Evolutionary conservation across 2,797 vertebrate genomes (phyloP), one percentile per base, ranked within the genome.

Genomic region (Tamandua tetradactyla): DNA sequence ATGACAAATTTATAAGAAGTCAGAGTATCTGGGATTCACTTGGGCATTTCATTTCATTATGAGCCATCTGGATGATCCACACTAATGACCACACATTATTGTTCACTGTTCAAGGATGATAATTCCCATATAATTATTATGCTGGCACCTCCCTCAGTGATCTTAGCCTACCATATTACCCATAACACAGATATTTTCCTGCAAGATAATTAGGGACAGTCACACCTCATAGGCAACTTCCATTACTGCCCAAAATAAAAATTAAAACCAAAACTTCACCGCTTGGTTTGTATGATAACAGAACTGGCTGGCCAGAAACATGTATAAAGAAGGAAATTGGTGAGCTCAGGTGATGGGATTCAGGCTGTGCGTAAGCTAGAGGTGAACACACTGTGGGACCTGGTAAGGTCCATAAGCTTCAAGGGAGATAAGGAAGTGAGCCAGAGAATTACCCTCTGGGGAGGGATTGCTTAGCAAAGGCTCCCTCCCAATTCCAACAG

Each of bases 1-100:
- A 90, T 93, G 94, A 96, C 93, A 93, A 84, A 95, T 97, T 96
- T 95, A 78, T 94, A 97, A 95, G 95, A 94, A 97, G 92, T 62
- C 84, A 37, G 71, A 94, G 75, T 94, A 55, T 93, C 97, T 93
- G 94, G 84, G 68, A 95, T 90, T 95, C 49, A 1, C 90, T 85
- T 79, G 90, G 85, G 87, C 86, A 93, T 96, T 94, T 95, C 92
- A 96, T 96, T 96, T 95, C 92, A 96, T 96, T 96, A 96, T 89
- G 92, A 95, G 44, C 96, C 97, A 96, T 97, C 97, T 96, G 96
- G 92, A 89, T 95, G 89, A 91, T 82, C 92, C 81, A 62, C 80
- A 96, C 83, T 96, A 96, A 97, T 96, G 96, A 95, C 91, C 83
- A 72, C 89, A 78, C 76, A 79, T 96, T 94, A 96, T 49, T 91